Percentiles rank a stretch among this genome's conserved stretches.
These are phyloP conservation scores for Trypoxylon attenuatum DNA, from an alignment of 2,888 invertebrate species.

Conservation along the genomic window DNA sequence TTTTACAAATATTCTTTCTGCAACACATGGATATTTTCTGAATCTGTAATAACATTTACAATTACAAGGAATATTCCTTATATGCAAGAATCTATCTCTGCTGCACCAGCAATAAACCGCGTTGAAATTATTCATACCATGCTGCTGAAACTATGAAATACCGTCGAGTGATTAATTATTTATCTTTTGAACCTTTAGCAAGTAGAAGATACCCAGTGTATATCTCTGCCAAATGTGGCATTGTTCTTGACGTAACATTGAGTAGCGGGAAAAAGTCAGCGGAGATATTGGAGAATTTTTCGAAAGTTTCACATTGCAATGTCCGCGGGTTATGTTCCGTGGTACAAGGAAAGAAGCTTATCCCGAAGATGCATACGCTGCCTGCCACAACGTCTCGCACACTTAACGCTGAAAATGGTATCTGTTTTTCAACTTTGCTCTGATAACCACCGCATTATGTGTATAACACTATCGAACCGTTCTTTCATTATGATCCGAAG, in stretches of 20 bases:
- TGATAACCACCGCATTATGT: constrained; percentile 34
- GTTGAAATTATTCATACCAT: too few species aligned
- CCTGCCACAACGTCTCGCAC: constrained; percentile 20
- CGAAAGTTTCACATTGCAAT: constrained; percentile 23
- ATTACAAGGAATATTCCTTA: too few species aligned
- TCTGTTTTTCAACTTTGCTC: constrained; percentile 40
- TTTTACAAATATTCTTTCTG: too few species aligned
- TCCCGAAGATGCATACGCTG: constrained; percentile 45
- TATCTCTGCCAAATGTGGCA: not conserved
- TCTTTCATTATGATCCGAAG: constrained; percentile 7
- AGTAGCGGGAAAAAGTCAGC: not conserved
- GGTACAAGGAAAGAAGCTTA: constrained; percentile 59
- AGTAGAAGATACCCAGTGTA: too few species aligned
- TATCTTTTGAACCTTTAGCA: too few species aligned
- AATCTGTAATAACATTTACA: too few species aligned
- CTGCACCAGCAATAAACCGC: too few species aligned
- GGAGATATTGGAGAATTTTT: constrained; percentile 22
- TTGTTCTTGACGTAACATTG: not conserved
- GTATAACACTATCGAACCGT: constrained; percentile 2
- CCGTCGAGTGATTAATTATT: too few species aligned
- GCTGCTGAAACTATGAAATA: too few species aligned
- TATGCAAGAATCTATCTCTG: too few species aligned
- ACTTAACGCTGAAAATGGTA: constrained; percentile 48
- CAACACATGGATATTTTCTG: too few species aligned
- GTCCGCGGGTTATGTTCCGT: constrained; percentile 48